Base-by-base conservation (phyloP, 2,888 invertebrate genomes). In the Cantharis flavilabris region DNA sequence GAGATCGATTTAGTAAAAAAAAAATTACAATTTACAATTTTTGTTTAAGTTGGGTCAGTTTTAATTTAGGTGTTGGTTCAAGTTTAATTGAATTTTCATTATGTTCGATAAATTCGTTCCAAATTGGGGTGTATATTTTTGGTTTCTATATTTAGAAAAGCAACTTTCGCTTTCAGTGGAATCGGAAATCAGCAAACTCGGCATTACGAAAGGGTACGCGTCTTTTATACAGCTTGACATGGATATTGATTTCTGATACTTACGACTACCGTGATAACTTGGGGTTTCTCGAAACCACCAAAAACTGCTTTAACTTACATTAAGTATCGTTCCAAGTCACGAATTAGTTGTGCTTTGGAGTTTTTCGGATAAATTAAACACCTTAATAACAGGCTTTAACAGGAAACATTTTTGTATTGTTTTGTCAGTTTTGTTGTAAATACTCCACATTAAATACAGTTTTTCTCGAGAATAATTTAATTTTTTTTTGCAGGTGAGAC, bases 161-260 rank as follows among this genome's bases (percentile, higher is more conserved):
- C 26, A 75, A 75, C 75, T 75, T 75, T 75, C 63, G 75, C 71
- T 75, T 71, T 75, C 75, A 62, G 64, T 63, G 65, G 71, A 75
- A 71, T 70, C 73, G 73, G 73, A 73, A 73, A 73, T 73, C 73
- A 63, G 73, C 73, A 70, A 73, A 73, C 73, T 62, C 62, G 62
- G 70, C 69, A 69, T 70, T 73, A 20, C 73, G 75, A 71, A 75
- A 69, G 75, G 70, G 65, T 70, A 70, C 71, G 71, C 75, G 75
- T 75, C 73, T 75, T 26, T 75, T 65, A 75, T 75, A 71, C 75
- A 70, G 30, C 70, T 71, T 62, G 70, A 73, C 76, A 65, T 76
- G 64, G 76, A 73, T 76, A 76, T 76, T 73, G 76, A 76, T 73
- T 73, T 73, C 73, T 73, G 76, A 76, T 76, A 71, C 76, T 76